Base-by-base conservation (phyloP, 2,797 vertebrate genomes). In the Austrolebias charrua region DNA sequence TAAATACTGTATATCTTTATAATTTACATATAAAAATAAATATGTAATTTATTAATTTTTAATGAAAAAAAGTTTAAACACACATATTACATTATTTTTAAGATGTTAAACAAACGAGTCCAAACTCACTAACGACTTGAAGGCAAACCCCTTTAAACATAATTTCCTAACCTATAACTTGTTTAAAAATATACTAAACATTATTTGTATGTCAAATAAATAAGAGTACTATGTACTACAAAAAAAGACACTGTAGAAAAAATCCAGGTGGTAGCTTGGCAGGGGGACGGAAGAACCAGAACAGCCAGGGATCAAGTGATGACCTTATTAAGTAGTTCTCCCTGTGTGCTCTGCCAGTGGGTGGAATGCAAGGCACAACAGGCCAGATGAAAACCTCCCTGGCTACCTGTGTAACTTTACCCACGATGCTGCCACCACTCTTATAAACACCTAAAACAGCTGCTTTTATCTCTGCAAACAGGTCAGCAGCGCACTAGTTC, bases 311-410 rank as follows among this genome's bases (percentile, higher is more conserved):
- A 81, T 83, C 71, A 78, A 88, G 76, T 72, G 71, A 59, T 91
- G 89, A 89, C 90, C 89, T 91, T 90, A 90, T 91, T 90, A 90
- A 84, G 69, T 33, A 75, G 16, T 60, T 71, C 66, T 79, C 67
- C 71, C 69, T 29, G 59, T 74, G 88, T 60, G 74, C 45, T 45
- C 48, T 52, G 71, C 53, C 31, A 6, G 63, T 67, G 53, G 73
- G 66, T 61, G 49, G 73, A 62, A 53, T 49, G 57, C 63, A 29
- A 65, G 60, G 68, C 78, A 72, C 82, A 76, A 80, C 55, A 33
- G 76, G 78, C 74, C 68, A 60, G 47, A 68, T 76, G 74, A 79
- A 55, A 57, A 87, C 67, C 67, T 78, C 71, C 63, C 60, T 43
- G 56, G 59, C 77, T 68, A 69, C 78, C 79, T 78, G 44, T 50